phyloP scores from a whole-genome alignment of 1,140 invertebrate genomes.

The Hermatobates lingyangjiaoensis region DNA sequence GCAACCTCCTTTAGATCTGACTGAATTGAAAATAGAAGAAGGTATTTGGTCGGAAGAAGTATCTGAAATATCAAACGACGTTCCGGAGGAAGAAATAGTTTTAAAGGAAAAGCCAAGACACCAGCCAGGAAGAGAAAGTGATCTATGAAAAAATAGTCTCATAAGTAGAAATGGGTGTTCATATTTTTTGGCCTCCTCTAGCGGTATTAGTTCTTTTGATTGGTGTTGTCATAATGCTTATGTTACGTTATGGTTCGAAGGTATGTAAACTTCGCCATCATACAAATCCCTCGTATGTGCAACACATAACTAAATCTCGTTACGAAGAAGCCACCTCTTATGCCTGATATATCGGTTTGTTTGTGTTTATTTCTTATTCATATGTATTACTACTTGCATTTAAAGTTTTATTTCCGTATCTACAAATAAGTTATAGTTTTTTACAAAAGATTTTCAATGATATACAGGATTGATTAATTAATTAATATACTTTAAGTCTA shows the following conservation, averaged over 20 bases:
- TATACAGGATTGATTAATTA: too few species aligned
- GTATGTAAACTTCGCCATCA: constrained; percentile 43
- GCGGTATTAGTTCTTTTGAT: constrained; percentile 45
- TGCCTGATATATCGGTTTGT: too few species aligned
- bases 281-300: neutral
- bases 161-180: constrained; percentile 22
- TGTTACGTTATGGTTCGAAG: constrained; percentile 47
- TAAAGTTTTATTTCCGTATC: too few species aligned
- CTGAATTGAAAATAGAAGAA: constrained; percentile 37
- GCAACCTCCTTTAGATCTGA: constrained; percentile 60
- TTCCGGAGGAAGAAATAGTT: constrained; percentile 35
- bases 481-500: too few species aligned
- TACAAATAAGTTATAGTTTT: too few species aligned
- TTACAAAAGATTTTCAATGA: too few species aligned
- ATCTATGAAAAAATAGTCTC: constrained; percentile 35
- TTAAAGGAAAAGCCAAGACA: constrained; percentile 26
- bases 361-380: too few species aligned
- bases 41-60: constrained; percentile 17
- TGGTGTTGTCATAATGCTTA: constrained; percentile 49
- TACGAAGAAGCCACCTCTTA: neutral
- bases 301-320: neutral
- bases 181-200: constrained; percentile 51
- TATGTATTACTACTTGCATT: too few species aligned
- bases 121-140: constrained; percentile 46
- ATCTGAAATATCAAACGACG: constrained; percentile 17